Evolutionary conservation across 1,140 invertebrate genomes (phyloP).

Genomic region (Pogonomyrmex barbatus): DNA sequence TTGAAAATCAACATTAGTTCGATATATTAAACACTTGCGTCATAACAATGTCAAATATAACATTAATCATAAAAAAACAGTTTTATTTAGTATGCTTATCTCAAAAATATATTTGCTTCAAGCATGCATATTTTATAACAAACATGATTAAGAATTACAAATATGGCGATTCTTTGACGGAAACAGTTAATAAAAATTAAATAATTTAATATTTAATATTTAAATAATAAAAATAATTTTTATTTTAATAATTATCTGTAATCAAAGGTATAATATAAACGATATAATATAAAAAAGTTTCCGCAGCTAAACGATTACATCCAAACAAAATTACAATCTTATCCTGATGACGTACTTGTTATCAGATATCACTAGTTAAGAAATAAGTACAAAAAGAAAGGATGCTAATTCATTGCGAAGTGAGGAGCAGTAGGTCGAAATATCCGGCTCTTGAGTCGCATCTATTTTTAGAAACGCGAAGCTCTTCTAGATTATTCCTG

Average conservation of each 20-base stretch:
- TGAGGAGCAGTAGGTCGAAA: conserved; percentile 81
- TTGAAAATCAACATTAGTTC: neutral
- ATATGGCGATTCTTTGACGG: neutral
- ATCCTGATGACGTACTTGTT: neutral
- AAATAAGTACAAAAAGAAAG: conserved; percentile 47
- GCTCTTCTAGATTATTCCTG: conserved; percentile 77
- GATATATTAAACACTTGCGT: neutral
- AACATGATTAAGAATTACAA: neutral
- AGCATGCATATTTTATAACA: conserved; percentile 5
- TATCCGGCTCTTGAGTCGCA: conserved; percentile 83
- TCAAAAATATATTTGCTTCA: neutral
- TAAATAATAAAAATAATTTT: no score
- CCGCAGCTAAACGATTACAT: neutral
- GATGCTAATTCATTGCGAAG: conserved; percentile 64
- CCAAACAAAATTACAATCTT: neutral
- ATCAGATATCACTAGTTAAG: conserved; percentile 54
- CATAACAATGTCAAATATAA: neutral
- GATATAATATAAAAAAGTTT: neutral
- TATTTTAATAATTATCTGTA: neutral
- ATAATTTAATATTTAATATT: no score
- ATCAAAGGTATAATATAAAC: no score
- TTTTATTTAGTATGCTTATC: neutral
- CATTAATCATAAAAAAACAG: neutral
- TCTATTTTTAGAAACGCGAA: conserved; percentile 83
- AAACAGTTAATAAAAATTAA: neutral